Conservation (phyloP, 2,888 invertebrate genomes). For the Drosophila emarginata region DNA sequence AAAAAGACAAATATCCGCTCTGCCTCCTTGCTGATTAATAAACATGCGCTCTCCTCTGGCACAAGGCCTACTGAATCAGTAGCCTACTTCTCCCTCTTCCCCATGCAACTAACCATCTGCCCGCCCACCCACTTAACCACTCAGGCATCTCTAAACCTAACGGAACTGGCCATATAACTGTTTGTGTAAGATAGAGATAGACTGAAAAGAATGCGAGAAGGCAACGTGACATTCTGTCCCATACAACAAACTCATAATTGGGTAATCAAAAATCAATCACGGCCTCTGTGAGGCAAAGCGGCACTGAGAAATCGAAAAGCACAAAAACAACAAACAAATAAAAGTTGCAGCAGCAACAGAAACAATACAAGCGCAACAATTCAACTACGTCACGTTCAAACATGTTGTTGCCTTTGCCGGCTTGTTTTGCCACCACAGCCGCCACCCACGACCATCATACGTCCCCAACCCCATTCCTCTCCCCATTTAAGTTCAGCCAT, state of each 20-base stretch:
- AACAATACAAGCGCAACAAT: constrained; percentile 57
- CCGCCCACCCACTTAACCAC: constrained; percentile 32
- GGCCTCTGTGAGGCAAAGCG: constrained; percentile 19
- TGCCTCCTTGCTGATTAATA: constrained; percentile 64
- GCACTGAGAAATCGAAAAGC: background rate
- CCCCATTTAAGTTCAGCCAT: constrained; percentile 33
- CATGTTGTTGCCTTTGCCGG: constrained; percentile 51
- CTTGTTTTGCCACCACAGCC: constrained; percentile 37
- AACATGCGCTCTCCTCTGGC: constrained; percentile 69
- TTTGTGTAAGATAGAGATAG: constrained; percentile 24
- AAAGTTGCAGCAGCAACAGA: background rate
- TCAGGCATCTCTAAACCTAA: constrained; percentile 27
- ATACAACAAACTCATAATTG: constrained; percentile 35
- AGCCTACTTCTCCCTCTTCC: constrained; percentile 39
- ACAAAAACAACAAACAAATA: constrained; percentile 7
- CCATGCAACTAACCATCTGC: constrained; percentile 29
- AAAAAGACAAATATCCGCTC: constrained; percentile 44
- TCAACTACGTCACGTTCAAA: constrained; percentile 52
- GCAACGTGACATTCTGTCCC: constrained; percentile 30
- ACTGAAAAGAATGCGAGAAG: constrained; percentile 21
- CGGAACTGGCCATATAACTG: constrained; percentile 30
- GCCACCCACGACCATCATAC: background rate
- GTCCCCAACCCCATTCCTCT: background rate
- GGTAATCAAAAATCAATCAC: constrained; percentile 41
- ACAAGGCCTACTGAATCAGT: constrained; percentile 70